Base-by-base conservation (phyloP, 2,113 vertebrate species). In the Actenoides lindsayi region DNA sequence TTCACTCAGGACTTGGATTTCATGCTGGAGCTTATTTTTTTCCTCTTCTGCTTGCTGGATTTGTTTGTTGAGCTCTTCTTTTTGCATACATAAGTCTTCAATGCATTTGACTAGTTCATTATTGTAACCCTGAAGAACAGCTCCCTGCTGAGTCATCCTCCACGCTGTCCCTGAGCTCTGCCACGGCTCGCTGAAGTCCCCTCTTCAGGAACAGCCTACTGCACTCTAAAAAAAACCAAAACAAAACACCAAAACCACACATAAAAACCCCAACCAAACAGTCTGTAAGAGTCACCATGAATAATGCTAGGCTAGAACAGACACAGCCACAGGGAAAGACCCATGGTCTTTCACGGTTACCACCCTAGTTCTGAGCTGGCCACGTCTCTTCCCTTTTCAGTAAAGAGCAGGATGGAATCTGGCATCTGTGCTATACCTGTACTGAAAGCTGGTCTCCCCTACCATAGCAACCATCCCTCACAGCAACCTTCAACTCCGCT, bases 121-220 rank as follows among this genome's bases (percentile, higher is more conserved):
- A 65, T 96, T 97, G 62, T 94, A 97, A 70, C 92, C 83, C 73
- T 97, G 97, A 51, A 97, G 93, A 83, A 75, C 87, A 28, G 97
- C 95, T 91, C 95, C 97, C 80, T 97, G 97, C 81, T 97, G 96
- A 70, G 92, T 96, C 97, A 97, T 97, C 48, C 63, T 95, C 57
- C 13, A 11, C 48, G 42, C 50, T 6, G 17, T 41, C 37, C 31
- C 73, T 7, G 20, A 39, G 44, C 17, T 70, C 48, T 53, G 37
- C 37, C 44, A 24, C 42, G 6, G 44, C 35, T 81, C 48, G 57
- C 51, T 33, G 16, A 81, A 75, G 71, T 51, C n/a, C 30, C n/a
- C 37, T 48, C 50, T 88, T 88, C 70, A 51, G 71, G 51, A 64
- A 51, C 5, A 25, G 74, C 69, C 65, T 94, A 31, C 84, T 82